Evolutionary conservation across 2,113 vertebrate species (phyloP).

Genomic region (Rhinoderma darwinii): DNA sequence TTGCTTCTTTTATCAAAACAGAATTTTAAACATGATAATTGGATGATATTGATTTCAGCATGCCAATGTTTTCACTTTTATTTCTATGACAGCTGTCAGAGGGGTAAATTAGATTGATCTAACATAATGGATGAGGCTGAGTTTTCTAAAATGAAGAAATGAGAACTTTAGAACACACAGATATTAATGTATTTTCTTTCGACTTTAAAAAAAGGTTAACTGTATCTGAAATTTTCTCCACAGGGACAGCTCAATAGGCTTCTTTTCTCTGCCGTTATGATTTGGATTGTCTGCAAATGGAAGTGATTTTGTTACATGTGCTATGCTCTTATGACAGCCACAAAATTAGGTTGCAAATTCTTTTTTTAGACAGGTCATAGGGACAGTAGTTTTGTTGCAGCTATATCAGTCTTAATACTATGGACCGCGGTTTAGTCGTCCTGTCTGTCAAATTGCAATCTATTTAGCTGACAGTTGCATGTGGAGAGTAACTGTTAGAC

Average conservation of each 20-base stretch:
- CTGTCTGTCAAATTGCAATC: background rate
- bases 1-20: conserved; percentile 25
- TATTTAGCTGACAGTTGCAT: background rate
- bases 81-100: conserved; percentile 43
- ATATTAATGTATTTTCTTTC: conserved; percentile 12
- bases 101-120: conserved; percentile 33
- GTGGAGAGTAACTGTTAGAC: background rate
- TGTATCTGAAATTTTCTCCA: background rate
- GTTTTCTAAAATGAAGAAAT: background rate
- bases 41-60: conserved; percentile 47
- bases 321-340: background rate
- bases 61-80: conserved; percentile 34
- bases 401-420: background rate
- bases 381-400: background rate
- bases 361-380: background rate
- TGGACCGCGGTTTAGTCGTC: background rate
- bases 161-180: background rate
- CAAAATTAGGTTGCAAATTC: background rate
- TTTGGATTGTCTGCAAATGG: background rate
- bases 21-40: conserved; percentile 40
- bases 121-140: conserved; percentile 25
- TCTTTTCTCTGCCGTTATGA: background rate
- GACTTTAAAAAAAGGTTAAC: background rate
- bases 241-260: background rate
- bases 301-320: background rate